Conservation (phyloP, 2,888 invertebrate species). For the Drosophila pegasa region DNA sequence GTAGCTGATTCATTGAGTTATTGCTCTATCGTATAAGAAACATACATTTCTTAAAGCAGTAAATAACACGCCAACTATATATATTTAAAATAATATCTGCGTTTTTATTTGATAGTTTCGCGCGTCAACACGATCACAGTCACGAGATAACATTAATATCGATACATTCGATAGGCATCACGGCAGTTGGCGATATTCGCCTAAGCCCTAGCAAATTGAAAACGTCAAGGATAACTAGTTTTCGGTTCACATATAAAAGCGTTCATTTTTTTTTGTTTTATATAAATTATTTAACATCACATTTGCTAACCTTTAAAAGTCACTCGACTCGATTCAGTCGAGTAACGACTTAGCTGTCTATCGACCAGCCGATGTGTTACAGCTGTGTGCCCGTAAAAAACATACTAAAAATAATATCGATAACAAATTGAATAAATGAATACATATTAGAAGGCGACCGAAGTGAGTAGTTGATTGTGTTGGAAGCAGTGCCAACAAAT, state of each 20-base stretch:
- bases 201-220: too few relatives aligned
- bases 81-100: too few relatives aligned
- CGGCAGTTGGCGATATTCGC: neutral
- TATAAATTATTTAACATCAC: neutral
- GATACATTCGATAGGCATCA: neutral
- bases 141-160: neutral
- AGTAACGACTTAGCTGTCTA: conserved; percentile 4
- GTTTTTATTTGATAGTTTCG: neutral
- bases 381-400: conserved; percentile 39
- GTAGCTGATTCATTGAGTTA: neutral
- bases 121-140: neutral
- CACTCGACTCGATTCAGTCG: neutral
- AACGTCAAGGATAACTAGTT: neutral
- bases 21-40: neutral
- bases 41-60: neutral
- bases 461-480: conserved; percentile 36
- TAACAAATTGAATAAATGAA: conserved; percentile 25
- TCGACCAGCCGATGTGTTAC: conserved; percentile 8
- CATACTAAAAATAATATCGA: conserved; percentile 40
- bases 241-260: neutral
- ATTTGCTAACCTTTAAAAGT: neutral
- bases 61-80: neutral
- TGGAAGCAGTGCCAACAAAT: conserved; percentile 30
- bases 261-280: neutral
- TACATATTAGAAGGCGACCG: conserved; percentile 37